Base-by-base conservation (phyloP, 2,113 vertebrate genomes). In the Pluvianellus socialis region DNA sequence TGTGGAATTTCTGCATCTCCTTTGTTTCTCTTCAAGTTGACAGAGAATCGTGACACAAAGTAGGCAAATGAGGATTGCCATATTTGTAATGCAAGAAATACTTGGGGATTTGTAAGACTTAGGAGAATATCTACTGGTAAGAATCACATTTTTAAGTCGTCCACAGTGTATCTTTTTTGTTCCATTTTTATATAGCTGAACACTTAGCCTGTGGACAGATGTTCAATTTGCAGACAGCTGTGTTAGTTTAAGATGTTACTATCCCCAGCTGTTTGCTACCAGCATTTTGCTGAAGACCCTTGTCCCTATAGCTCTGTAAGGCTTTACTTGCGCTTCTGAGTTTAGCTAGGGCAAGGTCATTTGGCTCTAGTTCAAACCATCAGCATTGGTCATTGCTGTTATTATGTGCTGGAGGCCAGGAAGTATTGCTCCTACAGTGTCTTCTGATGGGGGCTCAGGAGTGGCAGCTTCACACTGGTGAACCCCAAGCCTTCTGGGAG, bases 241-340 rank as follows among this genome's bases (percentile, higher is more conserved):
- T 92, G 84, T 94, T 87, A 85, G 86, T 86, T 88, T 91, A 94
- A 96, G 68, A 85, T 87, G 52, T 87, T 92, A 89, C 93, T 87
- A 92, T 81, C 65, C 38, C 65, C 94, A 96, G 76, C 73, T 94
- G 89, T 79, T 92, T 72, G 65, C 85, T 95, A 56, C 70, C 70
- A 90, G 73, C 19, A 6, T 20, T 33, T 71, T 68, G 33, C 68
- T 63, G 84, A 89, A 81, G 61, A 44, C 49, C 40, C 15, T 55
- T 94, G 59, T 81, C 83, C 50, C 24, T 30, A 14, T 6, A 49
- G n/a, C 8, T 74, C 50, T 84, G n/a, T 45, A 50, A 3, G 10
- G 28, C 73, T 91, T 94, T 58, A 33, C 56, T 71, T 47, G 65
- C 12, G 26, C 50, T 77, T 92, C 77, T 74, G 61, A 56, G 40